Conservation (phyloP, 2,888 invertebrate genomes). For the Tholera decimalis region DNA sequence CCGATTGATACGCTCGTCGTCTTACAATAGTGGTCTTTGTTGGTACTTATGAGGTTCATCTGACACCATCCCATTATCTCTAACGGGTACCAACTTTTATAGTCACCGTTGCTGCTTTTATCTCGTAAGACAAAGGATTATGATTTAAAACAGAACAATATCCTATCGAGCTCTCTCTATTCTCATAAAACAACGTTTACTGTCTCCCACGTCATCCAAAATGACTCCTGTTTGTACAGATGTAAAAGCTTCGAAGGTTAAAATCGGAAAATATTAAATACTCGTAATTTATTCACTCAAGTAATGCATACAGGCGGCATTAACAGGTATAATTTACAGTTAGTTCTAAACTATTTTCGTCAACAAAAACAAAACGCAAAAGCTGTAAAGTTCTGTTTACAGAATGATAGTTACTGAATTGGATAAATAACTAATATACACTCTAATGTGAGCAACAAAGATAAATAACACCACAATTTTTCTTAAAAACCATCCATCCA, state of each 20-base stretch:
- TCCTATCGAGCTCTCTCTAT: constrained; percentile 48
- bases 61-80: constrained; percentile 3
- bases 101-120: not conserved
- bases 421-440: constrained; percentile 23
- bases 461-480: constrained; percentile 4
- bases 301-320: constrained; percentile 18
- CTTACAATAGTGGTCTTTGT: constrained; percentile 15
- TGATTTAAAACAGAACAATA: constrained; percentile 1
- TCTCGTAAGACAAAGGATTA: constrained; percentile 11
- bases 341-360: constrained; percentile 45
- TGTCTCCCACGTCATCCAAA: constrained; percentile 66
- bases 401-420: constrained; percentile 10
- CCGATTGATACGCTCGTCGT: not conserved
- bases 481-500: not conserved
- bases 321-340: constrained; percentile 32
- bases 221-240: constrained; percentile 71
- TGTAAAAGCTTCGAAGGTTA: constrained; percentile 69
- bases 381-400: constrained; percentile 20
- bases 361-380: constrained; percentile 42
- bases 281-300: constrained; percentile 42
- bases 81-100: not conserved
- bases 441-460: constrained; percentile 13
- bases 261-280: constrained; percentile 49
- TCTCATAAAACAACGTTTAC: constrained; percentile 72
- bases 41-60: constrained; percentile 11